Conservation (phyloP, 2,888 invertebrate species). For the Anthoptus insignis region DNA sequence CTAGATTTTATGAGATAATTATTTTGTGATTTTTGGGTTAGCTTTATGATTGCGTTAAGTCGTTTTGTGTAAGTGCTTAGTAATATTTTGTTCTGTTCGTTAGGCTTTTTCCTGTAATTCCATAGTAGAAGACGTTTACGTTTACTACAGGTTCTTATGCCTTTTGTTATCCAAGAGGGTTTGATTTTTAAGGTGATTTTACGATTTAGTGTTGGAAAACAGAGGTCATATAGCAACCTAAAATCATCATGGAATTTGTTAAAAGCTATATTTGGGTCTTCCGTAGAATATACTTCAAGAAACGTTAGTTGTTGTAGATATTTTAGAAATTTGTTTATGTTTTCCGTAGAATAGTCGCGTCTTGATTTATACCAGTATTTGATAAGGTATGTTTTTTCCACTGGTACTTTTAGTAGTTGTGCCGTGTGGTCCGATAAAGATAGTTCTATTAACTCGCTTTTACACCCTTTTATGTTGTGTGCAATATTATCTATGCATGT, state of each 20-base stretch:
- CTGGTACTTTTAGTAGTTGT: not conserved
- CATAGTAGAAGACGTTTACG: not conserved
- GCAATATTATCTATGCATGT: not conserved
- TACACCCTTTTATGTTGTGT: not conserved
- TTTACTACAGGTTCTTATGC: not conserved
- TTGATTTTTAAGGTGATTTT: not conserved
- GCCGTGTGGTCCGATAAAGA: slow-evolving; percentile 15
- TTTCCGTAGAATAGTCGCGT: not conserved
- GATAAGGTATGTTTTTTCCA: not conserved
- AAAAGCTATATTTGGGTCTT: not conserved
- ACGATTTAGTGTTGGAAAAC: not conserved
- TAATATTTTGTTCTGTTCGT: not conserved
- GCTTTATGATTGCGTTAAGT: not conserved
- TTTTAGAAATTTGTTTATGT: not conserved
- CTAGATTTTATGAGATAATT: not conserved
- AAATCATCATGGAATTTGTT: not conserved
- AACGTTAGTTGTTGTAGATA: not conserved
- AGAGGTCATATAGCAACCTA: not conserved
- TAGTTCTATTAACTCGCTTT: not conserved
- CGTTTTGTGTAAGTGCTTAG: not conserved
- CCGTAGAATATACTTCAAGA: not conserved
- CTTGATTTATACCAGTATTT: slow-evolving; percentile 1
- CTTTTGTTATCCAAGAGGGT: slow-evolving; percentile 2
- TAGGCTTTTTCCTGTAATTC: not conserved
- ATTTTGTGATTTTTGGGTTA: not conserved